A percentile compares a stretch with the other conserved stretches of the same genome.
These are phyloP conservation scores for Dexiosoma caninum DNA, from an alignment of 2,888 invertebrate genomes.

Conservation along the genomic window DNA sequence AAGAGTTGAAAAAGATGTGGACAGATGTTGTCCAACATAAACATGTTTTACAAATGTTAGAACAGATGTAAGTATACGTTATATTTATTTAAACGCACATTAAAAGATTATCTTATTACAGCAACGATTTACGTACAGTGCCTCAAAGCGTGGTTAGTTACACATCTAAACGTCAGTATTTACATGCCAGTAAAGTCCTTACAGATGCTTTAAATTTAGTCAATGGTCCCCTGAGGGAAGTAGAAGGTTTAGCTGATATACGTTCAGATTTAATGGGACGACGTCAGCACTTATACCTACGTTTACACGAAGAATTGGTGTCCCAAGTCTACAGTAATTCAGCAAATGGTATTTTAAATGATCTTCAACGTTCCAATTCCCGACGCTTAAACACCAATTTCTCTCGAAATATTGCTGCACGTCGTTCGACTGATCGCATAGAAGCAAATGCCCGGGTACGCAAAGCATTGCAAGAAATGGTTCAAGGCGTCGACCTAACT, in stretches of 20 bases:
- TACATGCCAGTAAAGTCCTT: conserved; percentile 90
- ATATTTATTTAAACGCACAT: neutral
- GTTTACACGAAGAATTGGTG: conserved; percentile 84
- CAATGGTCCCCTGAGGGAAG: conserved; percentile 86
- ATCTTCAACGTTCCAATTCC: conserved; percentile 82
- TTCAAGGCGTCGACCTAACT: conserved; percentile 76
- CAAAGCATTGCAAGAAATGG: conserved; percentile 80
- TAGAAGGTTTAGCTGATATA: conserved; percentile 90
- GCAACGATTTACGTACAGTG: conserved; percentile 86
- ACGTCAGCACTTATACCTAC: conserved; percentile 82
- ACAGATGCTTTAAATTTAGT: conserved; percentile 84
- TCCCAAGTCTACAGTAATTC: conserved; percentile 84
- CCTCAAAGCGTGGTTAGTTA: conserved; percentile 83
- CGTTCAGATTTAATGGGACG: conserved; percentile 84
- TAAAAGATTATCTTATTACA: conserved; percentile 70
- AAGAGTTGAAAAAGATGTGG: conserved; percentile 96
- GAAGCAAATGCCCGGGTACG: conserved; percentile 79
- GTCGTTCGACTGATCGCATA: conserved; percentile 80
- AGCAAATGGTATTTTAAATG: conserved; percentile 78
- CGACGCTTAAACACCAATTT: conserved; percentile 81
- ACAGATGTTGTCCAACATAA: conserved; percentile 97
- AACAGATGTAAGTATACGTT: conserved; percentile 83
- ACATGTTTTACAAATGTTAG: conserved; percentile 90
- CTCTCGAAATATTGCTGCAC: conserved; percentile 80
- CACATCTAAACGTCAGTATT: conserved; percentile 86